Base-by-base conservation (phyloP, 1,140 invertebrate genomes). In the Oscheius sp. region DNA sequence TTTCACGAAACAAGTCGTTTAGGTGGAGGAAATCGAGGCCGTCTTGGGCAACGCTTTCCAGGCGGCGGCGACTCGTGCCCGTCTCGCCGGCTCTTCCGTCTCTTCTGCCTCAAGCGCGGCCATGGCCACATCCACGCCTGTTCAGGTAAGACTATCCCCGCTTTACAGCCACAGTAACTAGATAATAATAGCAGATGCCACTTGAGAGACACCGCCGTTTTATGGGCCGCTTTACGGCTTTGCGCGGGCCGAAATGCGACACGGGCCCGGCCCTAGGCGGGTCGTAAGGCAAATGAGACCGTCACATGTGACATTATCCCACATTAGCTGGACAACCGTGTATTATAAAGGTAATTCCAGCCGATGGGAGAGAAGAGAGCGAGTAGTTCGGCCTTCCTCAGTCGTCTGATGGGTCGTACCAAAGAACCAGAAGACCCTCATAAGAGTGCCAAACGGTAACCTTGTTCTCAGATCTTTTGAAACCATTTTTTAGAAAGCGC, bases 21-120 rank as follows among this genome's bases (percentile, higher is more conserved):
- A 71, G 69, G 69, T 58, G 15, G 42, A 71, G 32, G 69, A 71
- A 23, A 71, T 71, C 28, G 59, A 71, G 34, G 59, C 58, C 38
- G 59, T 71, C 18, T 61, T 71, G 23, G 28, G 61, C 18, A 71
- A 38, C 34, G 69, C 69, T 3, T 59, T 59, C 29, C 34, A 63
- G 35, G 61, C 61, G 18, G 61, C 61, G 31, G 18, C 35, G 61
- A 26, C 61, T 7, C 32, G 61, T 32, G 35, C 18, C 28, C 49
- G 49, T 55, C 49, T 55, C 7, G 49, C 7, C 7, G 7, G 23
- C n/a, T n/a, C n/a, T n/a, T n/a, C n/a, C n/a, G n/a, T n/a, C n/a
- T n/a, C n/a, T n/a, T n/a, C n/a, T n/a, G n/a, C n/a, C n/a, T n/a
- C n/a, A n/a, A n/a, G n/a, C n/a, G n/a, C n/a, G 28, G 49, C 28